phyloP scores from a whole-genome alignment of 1,140 invertebrate species.

The Aphaenogaster rudis region DNA sequence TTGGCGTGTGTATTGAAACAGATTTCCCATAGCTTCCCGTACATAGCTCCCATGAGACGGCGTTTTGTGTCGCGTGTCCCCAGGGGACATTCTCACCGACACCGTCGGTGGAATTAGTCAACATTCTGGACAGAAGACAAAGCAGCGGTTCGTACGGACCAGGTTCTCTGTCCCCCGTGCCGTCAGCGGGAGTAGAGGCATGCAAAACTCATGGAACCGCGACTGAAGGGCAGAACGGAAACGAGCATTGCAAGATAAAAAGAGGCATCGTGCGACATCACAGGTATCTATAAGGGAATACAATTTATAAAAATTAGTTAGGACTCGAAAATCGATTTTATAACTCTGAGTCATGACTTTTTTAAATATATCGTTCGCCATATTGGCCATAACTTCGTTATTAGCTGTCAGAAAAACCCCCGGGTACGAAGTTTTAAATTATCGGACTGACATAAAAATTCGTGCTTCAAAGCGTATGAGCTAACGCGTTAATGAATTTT shows the following conservation, averaged over 20 bases:
- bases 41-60: constrained; percentile 16
- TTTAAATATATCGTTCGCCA: too few relatives aligned
- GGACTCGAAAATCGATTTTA: too few relatives aligned
- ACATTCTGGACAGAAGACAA: constrained; percentile 85
- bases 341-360: too few relatives aligned
- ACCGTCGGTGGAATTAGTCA: constrained; percentile 86
- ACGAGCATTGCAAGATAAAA: constrained; percentile 86
- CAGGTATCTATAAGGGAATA: constrained; percentile 77
- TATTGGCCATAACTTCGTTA: too few relatives aligned
- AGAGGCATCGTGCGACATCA: constrained; percentile 86
- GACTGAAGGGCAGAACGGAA: constrained; percentile 81
- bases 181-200: constrained; percentile 84
- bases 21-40: neutral
- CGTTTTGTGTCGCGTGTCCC: constrained; percentile 31
- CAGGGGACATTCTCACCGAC: constrained; percentile 86
- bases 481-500: too few relatives aligned
- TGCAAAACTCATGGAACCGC: constrained; percentile 86
- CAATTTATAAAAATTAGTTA: neutral
- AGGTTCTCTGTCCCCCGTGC: constrained; percentile 84
- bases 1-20: constrained; percentile 8
- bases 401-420: too few relatives aligned
- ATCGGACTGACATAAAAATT: too few relatives aligned
- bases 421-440: too few relatives aligned
- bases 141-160: constrained; percentile 85
- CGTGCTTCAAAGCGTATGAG: too few relatives aligned